Conservation (phyloP, 92 coral and sea anemone species). For the Porites rus region DNA sequence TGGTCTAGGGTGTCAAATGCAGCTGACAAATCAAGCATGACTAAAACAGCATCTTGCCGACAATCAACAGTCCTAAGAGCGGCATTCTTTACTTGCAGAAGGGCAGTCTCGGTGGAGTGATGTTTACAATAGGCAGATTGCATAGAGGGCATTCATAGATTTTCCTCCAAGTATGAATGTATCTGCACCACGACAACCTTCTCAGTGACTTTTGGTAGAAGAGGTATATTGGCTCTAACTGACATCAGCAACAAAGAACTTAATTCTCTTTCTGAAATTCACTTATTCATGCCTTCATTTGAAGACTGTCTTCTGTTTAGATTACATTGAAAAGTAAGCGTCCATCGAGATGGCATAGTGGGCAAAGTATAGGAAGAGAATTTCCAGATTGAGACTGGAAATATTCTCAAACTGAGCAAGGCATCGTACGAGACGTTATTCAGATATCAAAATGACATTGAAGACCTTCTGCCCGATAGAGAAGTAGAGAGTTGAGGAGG, state of each 20-base stretch:
- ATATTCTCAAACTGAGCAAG: constrained; percentile 39
- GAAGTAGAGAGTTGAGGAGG: constrained; percentile 24
- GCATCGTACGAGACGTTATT: constrained; percentile 32
- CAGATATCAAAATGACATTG: constrained; percentile 28
- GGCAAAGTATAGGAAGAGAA: constrained; percentile 31
- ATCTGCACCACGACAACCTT: too few species aligned
- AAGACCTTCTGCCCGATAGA: constrained; percentile 42
- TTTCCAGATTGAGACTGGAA: constrained; percentile 41
- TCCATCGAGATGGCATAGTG: constrained; percentile 39
- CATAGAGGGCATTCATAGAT: too few species aligned
- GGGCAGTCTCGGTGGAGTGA: too few species aligned
- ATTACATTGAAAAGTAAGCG: neutral
- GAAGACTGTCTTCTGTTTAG: constrained; percentile 35
- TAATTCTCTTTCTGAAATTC: neutral
- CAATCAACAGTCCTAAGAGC: too few species aligned
- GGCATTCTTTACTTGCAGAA: too few species aligned
- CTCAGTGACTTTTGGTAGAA: too few species aligned
- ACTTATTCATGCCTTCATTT: constrained; percentile 14
- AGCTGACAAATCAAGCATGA: too few species aligned
- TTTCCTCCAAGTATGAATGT: too few species aligned
- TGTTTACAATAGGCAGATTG: too few species aligned
- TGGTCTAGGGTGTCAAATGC: too few species aligned
- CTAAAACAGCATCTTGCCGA: too few species aligned
- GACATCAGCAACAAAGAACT: constrained; percentile 1
- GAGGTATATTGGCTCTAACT: neutral